Conservation (phyloP, 1,140 invertebrate genomes). For the Chironomus tepperi region DNA sequence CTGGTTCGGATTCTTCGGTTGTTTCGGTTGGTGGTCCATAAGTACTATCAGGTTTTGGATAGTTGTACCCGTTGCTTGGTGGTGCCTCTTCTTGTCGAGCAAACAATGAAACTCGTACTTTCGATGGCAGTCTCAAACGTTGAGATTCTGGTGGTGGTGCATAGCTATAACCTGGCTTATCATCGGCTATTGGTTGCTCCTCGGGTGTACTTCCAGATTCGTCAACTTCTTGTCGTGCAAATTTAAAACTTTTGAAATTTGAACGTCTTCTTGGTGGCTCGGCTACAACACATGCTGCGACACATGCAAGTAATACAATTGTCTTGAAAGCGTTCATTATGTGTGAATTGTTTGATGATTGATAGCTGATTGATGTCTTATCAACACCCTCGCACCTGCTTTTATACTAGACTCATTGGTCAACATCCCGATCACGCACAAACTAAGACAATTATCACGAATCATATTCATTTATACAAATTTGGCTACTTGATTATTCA, state of each 20-base stretch:
- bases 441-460: background rate
- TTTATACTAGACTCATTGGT: constrained; percentile 1
- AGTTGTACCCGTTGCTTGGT: background rate
- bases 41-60: background rate
- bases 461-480: background rate
- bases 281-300: background rate
- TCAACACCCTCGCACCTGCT: background rate
- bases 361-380: background rate
- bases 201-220: background rate
- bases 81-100: background rate
- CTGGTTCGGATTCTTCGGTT: background rate
- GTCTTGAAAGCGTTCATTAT: background rate
- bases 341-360: constrained; percentile 8
- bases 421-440: background rate
- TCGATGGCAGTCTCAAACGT: background rate
- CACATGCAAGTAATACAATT: background rate
- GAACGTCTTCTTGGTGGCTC: background rate
- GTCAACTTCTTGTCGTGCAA: background rate
- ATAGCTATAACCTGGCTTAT: background rate
- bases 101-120: background rate
- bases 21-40: background rate
- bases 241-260: background rate
- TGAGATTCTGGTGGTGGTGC: background rate
- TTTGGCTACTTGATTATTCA: background rate
- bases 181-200: background rate